A percentile compares a stretch with the other conserved stretches of the same genome.
Conservation (phyloP, 2,113 vertebrate genomes). For the Rattus rattus region DNA sequence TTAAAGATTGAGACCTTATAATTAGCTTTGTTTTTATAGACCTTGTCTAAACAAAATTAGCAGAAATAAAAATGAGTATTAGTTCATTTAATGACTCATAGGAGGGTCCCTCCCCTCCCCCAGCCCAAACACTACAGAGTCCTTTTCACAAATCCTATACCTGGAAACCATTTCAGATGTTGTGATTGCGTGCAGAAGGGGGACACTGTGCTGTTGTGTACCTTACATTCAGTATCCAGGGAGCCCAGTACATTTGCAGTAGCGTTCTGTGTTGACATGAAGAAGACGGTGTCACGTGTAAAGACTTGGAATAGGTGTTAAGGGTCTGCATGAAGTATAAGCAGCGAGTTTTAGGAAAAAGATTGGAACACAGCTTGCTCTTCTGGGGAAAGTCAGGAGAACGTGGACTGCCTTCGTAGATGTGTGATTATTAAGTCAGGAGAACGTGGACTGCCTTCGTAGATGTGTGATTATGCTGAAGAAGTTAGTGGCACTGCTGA, state of each 20-base stretch:
- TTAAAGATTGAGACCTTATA: background rate
- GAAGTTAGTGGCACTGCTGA: too few relatives aligned
- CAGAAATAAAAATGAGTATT: background rate
- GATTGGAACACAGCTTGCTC: background rate
- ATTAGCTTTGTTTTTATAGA: background rate
- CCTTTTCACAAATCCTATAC: background rate
- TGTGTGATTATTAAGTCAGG: background rate
- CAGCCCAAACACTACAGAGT: background rate
- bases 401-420: too few relatives aligned
- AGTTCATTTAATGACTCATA: background rate
- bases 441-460: background rate
- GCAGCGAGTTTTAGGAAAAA: background rate
- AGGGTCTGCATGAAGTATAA: background rate
- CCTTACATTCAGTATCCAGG: background rate
- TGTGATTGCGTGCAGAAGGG: background rate
- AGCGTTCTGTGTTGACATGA: too few relatives aligned
- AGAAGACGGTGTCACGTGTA: background rate
- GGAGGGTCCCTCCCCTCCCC: rapidly evolving
- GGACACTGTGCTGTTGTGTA: background rate
- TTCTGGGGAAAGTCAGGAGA: background rate
- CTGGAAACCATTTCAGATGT: background rate
- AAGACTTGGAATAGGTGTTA: background rate
- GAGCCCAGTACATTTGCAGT: rapidly evolving
- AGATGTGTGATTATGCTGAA: background rate
- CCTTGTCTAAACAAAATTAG: background rate